phyloP scores from a whole-genome alignment of 2,888 invertebrate genomes.

The Deroplatys truncata region DNA sequence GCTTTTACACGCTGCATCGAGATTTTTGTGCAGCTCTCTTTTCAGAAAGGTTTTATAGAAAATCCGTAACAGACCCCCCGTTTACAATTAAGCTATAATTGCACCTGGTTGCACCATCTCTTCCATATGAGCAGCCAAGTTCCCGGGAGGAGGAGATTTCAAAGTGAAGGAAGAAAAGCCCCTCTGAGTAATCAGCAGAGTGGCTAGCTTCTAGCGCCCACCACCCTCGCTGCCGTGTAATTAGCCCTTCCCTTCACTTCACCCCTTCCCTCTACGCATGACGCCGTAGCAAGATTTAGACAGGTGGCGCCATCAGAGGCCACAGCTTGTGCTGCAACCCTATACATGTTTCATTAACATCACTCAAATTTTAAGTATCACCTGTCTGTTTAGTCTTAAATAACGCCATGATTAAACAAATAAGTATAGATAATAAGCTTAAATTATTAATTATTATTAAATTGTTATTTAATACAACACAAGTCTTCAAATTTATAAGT shows the following conservation, averaged over 20 bases:
- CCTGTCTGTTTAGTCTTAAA: neutral
- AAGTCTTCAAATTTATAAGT: too few relatives aligned
- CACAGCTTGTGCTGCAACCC: neutral
- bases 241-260: neutral
- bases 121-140: neutral
- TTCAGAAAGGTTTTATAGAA: neutral
- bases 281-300: neutral
- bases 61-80: neutral
- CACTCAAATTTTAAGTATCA: too few relatives aligned
- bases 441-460: too few relatives aligned
- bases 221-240: neutral
- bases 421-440: too few relatives aligned
- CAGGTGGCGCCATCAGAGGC: neutral
- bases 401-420: too few relatives aligned
- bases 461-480: too few relatives aligned
- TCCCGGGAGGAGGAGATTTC: neutral
- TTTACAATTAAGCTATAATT: neutral
- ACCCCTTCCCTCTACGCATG: neutral
- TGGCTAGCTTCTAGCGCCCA: neutral
- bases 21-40: neutral
- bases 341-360: neutral
- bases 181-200: neutral
- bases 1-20: neutral
- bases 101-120: neutral
- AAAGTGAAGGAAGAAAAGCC: neutral